These are phyloP conservation scores for Drosophila bunnanda DNA, from an alignment of 2,888 invertebrate species.

Conservation along the genomic window DNA sequence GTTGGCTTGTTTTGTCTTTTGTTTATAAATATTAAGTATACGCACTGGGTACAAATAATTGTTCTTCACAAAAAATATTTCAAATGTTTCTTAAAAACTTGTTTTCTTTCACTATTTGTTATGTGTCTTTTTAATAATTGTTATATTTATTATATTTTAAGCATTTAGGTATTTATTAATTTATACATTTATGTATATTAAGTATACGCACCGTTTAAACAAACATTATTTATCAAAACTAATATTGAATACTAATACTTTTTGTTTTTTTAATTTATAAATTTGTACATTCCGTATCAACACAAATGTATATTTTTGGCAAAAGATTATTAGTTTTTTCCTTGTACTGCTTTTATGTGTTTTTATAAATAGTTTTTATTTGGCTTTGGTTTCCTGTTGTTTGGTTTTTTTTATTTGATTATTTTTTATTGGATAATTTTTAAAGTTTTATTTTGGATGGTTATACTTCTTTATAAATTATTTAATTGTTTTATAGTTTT, in stretches of 20 bases:
- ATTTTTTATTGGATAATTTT: neutral
- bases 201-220: constrained; percentile 53
- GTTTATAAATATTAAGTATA: constrained; percentile 44
- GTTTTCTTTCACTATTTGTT: neutral
- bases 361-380: constrained; percentile 12
- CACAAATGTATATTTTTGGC: constrained; percentile 12
- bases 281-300: neutral
- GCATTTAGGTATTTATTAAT: too few species aligned
- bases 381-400: constrained; percentile 18
- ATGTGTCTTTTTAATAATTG: neutral
- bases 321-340: neutral
- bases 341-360: constrained; percentile 7
- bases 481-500: neutral
- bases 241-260: neutral
- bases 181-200: neutral
- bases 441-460: neutral
- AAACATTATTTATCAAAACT: neutral
- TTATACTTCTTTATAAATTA: neutral
- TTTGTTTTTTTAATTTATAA: neutral
- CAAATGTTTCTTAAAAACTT: neutral
- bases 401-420: neutral
- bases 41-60: neutral
- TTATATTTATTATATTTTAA: neutral
- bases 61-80: neutral
- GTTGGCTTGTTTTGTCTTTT: neutral